Conservation (phyloP, 2,113 vertebrate species). For the Myotis lucifugus region DNA sequence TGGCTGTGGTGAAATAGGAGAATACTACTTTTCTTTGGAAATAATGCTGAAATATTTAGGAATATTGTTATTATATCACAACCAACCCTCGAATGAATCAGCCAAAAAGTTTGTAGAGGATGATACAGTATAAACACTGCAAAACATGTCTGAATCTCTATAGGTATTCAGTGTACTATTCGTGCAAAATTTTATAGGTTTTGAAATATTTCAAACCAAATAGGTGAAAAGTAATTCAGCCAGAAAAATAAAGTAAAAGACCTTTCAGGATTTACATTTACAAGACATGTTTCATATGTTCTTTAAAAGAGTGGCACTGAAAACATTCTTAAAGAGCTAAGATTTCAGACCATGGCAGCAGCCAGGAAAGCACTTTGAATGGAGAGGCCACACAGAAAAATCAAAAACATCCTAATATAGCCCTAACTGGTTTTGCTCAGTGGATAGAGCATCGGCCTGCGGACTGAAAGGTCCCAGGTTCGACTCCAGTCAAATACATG, state of each 20-base stretch:
- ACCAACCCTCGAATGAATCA: neutral
- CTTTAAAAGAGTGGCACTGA: neutral
- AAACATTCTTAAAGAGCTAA: neutral
- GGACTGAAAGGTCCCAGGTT: too few species aligned
- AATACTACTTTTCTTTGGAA: neutral
- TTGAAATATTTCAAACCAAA: slow-evolving; percentile 28
- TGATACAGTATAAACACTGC: neutral
- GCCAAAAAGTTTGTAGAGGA: neutral
- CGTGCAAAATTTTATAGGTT: neutral
- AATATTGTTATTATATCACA: neutral
- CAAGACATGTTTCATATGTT: neutral
- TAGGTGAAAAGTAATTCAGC: neutral
- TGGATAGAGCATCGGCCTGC: too few species aligned
- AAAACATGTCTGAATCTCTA: neutral
- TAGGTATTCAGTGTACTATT: neutral
- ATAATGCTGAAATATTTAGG: neutral
- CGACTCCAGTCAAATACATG: too few species aligned
- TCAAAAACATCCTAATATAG: neutral
- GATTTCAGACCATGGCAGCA: neutral
- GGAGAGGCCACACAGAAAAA: neutral
- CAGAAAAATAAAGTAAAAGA: slow-evolving; percentile 13
- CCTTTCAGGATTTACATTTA: neutral
- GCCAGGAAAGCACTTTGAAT: neutral
- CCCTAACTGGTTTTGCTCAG: too few species aligned
- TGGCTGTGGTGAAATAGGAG: neutral